Evolutionary conservation across 2,797 vertebrate genomes (phyloP), one percentile per base, ranked within the genome.

Genomic region (Pogoniulus pusillus): DNA sequence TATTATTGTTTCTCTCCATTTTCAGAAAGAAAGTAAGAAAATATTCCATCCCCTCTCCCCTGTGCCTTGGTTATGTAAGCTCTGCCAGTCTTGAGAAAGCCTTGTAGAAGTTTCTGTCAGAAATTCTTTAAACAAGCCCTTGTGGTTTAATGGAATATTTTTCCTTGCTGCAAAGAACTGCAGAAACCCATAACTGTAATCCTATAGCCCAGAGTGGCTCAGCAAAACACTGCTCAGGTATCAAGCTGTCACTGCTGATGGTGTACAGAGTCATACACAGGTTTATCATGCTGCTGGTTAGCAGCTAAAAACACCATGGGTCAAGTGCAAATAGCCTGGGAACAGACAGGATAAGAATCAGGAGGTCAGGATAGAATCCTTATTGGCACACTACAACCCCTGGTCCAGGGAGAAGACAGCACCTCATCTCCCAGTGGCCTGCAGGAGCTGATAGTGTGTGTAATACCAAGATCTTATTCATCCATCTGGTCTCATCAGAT

Each of bases 281-380:
- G 9, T 80, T 47, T 26, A 6, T 29, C 10, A 9, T 0, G 3
- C 4, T 13, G 4, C 4, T 26, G 26, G 15, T 41, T 3, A 17
- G 24, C n/a, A 65, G 47, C 68, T 41, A 6, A 54, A 58, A 62
- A 2, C 19, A n/a, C 6, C 6, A 18, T 1, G 3, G 16, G 5
- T 24, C 18, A 9, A 10, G 4, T 24, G n/a, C 29, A 49, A 15
- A 9, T 2, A 6, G 4, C 1, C 0, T 0, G 1, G 54, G 9
- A 55, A 41, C 8, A 64, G 29, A 12, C 75, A 76, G 59, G 16
- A 4, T 23, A 17, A 29, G 23, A 20, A 24, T 8, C 24, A 55
- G 20, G 27, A 37, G 23, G 7, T 41, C 7, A 58, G 22, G 59
- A 45, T 32, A 4, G 0, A 49, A 88, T 32, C 51, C 32, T 49